Evolutionary conservation across 1,140 invertebrate species (phyloP).

Genomic region (Lethocerus indicus): DNA sequence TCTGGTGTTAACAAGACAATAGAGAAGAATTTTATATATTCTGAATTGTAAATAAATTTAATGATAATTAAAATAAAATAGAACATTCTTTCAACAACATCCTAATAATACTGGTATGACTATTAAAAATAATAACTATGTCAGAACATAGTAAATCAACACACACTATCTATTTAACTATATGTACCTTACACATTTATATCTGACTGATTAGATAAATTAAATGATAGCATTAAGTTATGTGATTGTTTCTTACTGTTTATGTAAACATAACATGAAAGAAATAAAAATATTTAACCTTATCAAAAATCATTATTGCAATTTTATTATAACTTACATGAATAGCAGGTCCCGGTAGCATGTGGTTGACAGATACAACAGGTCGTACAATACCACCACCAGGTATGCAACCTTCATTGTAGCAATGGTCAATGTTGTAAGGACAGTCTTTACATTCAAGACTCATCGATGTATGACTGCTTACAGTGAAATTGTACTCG

Average conservation of each 20-base stretch:
- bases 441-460: constrained; percentile 15
- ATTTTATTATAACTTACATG: constrained; percentile 21
- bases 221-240: not conserved
- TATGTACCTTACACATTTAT: not conserved
- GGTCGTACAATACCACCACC: constrained; percentile 27
- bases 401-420: constrained; percentile 26
- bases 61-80: too few species aligned
- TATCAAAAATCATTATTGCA: not conserved
- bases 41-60: not conserved
- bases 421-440: constrained; percentile 21
- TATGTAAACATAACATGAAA: not conserved
- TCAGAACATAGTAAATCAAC: too few species aligned
- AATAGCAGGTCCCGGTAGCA: constrained; percentile 31
- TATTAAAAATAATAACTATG: too few species aligned
- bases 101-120: too few species aligned
- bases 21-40: not conserved
- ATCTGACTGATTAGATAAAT: not conserved
- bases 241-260: not conserved
- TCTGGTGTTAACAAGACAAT: not conserved
- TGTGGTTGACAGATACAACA: constrained; percentile 27
- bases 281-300: not conserved
- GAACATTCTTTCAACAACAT: too few species aligned
- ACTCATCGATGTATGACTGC: constrained; percentile 12
- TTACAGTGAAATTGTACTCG: constrained; percentile 11
- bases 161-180: not conserved